Percentiles rank a stretch among this genome's conserved stretches.
Evolutionary conservation across 2,797 vertebrate genomes (phyloP).

Genomic region (Myioborus miniatus): DNA sequence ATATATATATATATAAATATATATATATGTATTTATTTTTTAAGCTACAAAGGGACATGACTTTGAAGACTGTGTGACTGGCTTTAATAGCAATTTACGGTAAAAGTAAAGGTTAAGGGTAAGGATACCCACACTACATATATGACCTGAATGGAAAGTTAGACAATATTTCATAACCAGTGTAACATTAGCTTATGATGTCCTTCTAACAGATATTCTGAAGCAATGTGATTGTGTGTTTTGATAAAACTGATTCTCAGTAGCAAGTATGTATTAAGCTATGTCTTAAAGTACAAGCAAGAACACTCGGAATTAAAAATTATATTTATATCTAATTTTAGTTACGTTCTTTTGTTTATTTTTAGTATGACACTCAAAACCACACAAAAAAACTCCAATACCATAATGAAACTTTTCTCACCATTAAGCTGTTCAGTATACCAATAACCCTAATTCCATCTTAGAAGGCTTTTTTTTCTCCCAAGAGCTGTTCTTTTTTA

Average conservation of each 20-base stretch:
- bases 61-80: neutral
- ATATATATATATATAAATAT: neutral
- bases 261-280: neutral
- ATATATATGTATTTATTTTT: neutral
- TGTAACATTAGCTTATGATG: neutral
- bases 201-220: neutral
- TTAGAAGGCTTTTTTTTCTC: rapidly evolving
- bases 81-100: neutral
- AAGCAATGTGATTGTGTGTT: neutral
- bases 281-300: neutral
- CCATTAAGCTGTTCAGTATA: neutral
- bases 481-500: neutral
- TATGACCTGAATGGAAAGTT: neutral
- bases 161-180: neutral
- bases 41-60: neutral
- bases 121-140: neutral
- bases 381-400: neutral
- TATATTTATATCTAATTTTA: neutral
- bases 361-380: neutral
- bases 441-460: neutral
- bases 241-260: neutral
- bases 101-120: neutral
- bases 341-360: neutral
- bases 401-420: neutral
- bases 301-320: neutral